Conservation (phyloP, 2,797 vertebrate species). For the Acanthurus tractus region DNA sequence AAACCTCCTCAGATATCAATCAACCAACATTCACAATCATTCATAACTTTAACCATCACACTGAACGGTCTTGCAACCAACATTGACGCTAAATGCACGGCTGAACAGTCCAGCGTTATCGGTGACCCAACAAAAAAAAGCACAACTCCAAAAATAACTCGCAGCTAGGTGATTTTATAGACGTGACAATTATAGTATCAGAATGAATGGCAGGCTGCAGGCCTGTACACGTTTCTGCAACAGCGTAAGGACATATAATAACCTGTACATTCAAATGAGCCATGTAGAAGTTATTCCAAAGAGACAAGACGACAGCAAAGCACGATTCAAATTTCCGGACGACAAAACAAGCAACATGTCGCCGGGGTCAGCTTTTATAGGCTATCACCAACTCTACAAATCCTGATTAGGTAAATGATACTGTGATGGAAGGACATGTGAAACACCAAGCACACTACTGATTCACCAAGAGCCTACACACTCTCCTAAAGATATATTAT, state of each 20-base stretch:
- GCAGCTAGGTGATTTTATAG: neutral
- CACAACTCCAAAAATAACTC: neutral
- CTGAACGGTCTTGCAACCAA: neutral
- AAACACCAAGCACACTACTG: neutral
- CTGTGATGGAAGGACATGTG: neutral
- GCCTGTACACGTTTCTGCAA: neutral
- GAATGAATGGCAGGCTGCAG: neutral
- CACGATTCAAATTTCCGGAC: conserved; percentile 2
- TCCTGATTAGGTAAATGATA: neutral
- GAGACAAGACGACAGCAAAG: neutral
- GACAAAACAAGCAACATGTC: neutral
- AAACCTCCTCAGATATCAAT: neutral
- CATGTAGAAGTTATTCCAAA: neutral
- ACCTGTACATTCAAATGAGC: neutral
- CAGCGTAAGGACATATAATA: neutral
- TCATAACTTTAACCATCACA: neutral
- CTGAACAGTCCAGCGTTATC: neutral
- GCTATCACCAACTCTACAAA: neutral
- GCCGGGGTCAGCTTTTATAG: neutral
- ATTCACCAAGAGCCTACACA: conserved; percentile 1
- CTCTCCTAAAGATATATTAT: neutral
- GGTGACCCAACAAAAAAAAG: neutral
- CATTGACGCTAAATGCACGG: neutral
- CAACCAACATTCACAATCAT: neutral
- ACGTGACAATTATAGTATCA: neutral